A percentile compares a stretch with the other conserved stretches of the same genome.
Evolutionary conservation across 2,113 vertebrate genomes (phyloP).

Genomic region (Percopsis transmontana): DNA sequence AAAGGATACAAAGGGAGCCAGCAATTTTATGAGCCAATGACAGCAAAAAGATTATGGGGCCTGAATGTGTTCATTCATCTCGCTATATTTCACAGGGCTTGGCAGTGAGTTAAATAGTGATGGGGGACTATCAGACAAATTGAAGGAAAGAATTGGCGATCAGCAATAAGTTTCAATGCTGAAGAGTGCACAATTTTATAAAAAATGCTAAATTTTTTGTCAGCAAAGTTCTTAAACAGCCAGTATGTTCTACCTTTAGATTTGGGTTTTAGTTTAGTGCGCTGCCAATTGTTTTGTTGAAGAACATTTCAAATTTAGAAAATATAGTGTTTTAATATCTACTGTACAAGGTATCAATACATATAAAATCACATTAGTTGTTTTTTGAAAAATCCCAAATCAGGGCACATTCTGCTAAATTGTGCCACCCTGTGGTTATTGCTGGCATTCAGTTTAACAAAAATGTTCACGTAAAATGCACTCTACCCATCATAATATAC

Average conservation of each 20-base stretch:
- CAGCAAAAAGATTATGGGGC: slow-evolving; percentile 72
- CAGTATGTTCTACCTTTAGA: too few relatives aligned
- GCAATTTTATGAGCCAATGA: slow-evolving; percentile 78
- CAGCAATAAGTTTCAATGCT: too few relatives aligned
- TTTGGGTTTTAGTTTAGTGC: too few relatives aligned
- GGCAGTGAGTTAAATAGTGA: slow-evolving; percentile 59
- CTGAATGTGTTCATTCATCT: slow-evolving; percentile 72
- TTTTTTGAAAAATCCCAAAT: slow-evolving; percentile 42
- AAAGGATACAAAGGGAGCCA: slow-evolving; percentile 60
- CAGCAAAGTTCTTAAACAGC: too few relatives aligned
- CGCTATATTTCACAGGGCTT: slow-evolving; percentile 56
- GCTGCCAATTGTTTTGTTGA: too few relatives aligned
- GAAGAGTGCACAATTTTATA: too few relatives aligned
- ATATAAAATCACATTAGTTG: not conserved
- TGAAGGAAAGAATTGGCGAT: slow-evolving; percentile 26
- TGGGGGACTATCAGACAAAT: slow-evolving; percentile 43
- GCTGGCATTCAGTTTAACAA: not conserved
- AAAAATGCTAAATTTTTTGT: too few relatives aligned
- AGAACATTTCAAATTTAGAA: too few relatives aligned
- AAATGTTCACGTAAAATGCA: too few relatives aligned
- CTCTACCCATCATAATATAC: not conserved
- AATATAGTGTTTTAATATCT: too few relatives aligned
- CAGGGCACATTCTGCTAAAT: slow-evolving; percentile 34
- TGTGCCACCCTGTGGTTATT: slow-evolving; percentile 64
- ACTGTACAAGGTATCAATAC: too few relatives aligned